Base-by-base conservation (phyloP, 1,140 invertebrate genomes). In the Anastatus disparis region DNA sequence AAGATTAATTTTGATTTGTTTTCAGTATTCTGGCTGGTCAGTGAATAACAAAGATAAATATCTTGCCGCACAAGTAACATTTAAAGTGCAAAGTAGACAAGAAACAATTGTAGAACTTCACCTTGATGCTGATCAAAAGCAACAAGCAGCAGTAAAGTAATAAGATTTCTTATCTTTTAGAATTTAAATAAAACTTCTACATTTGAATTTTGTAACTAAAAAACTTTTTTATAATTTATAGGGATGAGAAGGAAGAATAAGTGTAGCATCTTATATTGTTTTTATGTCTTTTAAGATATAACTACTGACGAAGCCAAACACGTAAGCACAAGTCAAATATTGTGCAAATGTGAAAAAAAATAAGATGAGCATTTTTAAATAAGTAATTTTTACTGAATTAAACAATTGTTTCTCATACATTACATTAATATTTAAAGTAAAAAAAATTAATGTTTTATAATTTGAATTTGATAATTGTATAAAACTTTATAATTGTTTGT, bases 11-110 rank as follows among this genome's bases (percentile, higher is more conserved):
- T n/a, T n/a, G n/a, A 53, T 12, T 50, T 58, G 58, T 56, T 64
- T 88, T 88, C 71, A 91, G 90, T 91, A 91, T 76, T 91, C 90
- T 70, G 90, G 90, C 64, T 91, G 90, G 90, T 90, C 89, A 75
- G 87, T 87, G 71, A 88, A 87, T 78, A 89, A 90, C 74, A 88
- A 90, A 80, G 89, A 91, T 46, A 90, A 90, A 81, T 91, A 91
- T 77, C 87, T 84, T 74, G 84, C 84, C 50, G 87, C 87, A 31
- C 82, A 86, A 53, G 84, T 88, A 22, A 80, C 79, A 59, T 87
- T 87, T 70, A 87, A 87, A 81, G 81, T 85, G 72, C 86, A 88
- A 82, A 87, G 81, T 76, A 84, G 83, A 76, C 83, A 82, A 76
- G 86, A 88, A 77, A 87, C 85, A 29, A 83, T 88, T 74, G 86